phyloP scores from a whole-genome alignment of 2,113 vertebrate species.

The Lipotes vexillifer region DNA sequence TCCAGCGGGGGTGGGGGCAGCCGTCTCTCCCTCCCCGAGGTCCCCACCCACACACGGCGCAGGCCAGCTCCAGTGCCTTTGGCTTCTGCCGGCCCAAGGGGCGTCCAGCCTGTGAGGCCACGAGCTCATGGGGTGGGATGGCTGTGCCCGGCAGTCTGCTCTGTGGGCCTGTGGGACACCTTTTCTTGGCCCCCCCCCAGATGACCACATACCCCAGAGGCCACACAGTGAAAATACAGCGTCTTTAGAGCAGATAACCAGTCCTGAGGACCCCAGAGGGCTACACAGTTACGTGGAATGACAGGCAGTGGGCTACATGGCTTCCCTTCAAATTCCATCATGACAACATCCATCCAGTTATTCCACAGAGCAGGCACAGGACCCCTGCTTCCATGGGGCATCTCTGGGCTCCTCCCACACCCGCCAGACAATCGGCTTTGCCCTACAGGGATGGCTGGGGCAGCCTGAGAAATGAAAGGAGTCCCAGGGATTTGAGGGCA shows the following conservation, averaged over 20 bases:
- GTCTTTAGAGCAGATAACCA: fast-evolving
- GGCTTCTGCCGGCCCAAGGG: not conserved
- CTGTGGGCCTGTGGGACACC: not conserved
- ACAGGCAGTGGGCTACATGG: too few relatives aligned
- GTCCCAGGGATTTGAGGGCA: not conserved
- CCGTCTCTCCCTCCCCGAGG: fast-evolving
- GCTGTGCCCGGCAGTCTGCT: not conserved
- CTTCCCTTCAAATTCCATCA: not conserved
- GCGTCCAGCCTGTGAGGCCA: fast-evolving
- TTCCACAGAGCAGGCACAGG: not conserved
- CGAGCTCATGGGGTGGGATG: too few relatives aligned
- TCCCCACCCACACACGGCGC: fast-evolving
- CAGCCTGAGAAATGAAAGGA: not conserved
- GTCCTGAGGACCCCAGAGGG: not conserved
- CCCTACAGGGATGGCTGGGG: not conserved
- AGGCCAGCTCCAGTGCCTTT: fast-evolving
- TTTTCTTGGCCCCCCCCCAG: not conserved
- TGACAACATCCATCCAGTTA: too few relatives aligned
- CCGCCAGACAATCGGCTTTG: not conserved
- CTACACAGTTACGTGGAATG: fast-evolving
- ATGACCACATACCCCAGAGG: not conserved
- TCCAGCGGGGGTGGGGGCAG: not conserved
- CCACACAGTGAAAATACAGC: fast-evolving
- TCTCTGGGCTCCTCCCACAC: not conserved
- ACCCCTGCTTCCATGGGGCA: not conserved